Evolutionary conservation across 2,797 vertebrate genomes (phyloP).

Genomic region (Ammospiza maritima): DNA sequence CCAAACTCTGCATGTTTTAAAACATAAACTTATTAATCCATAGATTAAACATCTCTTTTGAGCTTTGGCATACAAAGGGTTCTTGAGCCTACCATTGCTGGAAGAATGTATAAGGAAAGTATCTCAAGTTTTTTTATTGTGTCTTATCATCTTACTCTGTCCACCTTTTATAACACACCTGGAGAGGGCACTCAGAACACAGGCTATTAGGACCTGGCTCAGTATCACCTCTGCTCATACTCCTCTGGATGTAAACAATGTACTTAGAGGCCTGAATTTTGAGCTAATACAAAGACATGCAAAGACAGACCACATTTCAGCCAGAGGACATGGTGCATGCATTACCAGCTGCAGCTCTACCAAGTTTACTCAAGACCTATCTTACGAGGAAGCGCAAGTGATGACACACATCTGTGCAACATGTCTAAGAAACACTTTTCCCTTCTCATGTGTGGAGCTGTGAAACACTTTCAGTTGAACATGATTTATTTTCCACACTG

Average conservation of each 20-base stretch:
- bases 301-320: not conserved
- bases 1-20: not conserved
- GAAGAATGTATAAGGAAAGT: not conserved
- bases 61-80: not conserved
- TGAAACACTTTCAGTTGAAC: not conserved
- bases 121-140: not conserved
- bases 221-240: not conserved
- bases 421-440: not conserved
- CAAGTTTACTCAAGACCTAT: not conserved
- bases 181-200: not conserved
- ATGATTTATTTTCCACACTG: not conserved
- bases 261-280: not conserved
- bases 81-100: not conserved
- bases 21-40: not conserved
- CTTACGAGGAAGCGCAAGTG: not conserved
- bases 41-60: not conserved
- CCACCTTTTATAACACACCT: accelerated
- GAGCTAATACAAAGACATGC: not conserved
- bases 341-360: not conserved
- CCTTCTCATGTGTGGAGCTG: not conserved
- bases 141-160: not conserved
- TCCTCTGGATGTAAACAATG: not conserved
- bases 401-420: not conserved
- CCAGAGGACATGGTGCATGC: not conserved
- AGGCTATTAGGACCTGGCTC: not conserved